Base-by-base conservation (phyloP, 2,888 invertebrate species). In the Cephus rjabovi region DNA sequence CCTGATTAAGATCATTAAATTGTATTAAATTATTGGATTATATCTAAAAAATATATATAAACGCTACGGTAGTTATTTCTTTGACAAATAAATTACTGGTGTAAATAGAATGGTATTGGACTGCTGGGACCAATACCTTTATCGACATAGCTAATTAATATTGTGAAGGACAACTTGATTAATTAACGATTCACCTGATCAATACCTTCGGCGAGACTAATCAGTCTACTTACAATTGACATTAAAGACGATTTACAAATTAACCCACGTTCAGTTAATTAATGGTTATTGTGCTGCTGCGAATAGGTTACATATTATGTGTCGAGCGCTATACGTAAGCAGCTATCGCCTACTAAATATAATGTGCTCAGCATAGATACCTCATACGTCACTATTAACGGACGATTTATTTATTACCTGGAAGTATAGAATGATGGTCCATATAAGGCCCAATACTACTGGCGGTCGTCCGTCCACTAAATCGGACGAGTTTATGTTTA, bases 401-500 rank as follows among this genome's bases (percentile, higher is more conserved):
- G 56, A 56, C 23, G 23, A 56, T 23, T 23, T 56, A 23, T 40
- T 40, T 71, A 88, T 92, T 94, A 98, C 99, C 96, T 99, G 98
- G 96, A 99, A 99, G 93, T 98, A 98, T 81, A 99, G 94, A 92
- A 99, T 99, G 92, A 99, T 98, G 89, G 98, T 99, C 99, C 99
- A 99, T 88, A 99, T 97, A 77, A 99, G 95, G 83, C 99, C 99
- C 86, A 99, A 94, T 79, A 99, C 98, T 89, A 99, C 98, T 81
- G 98, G 96, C 77, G 98, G 98, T 93, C 98, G 95, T 88, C 99
- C 99, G 93, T 99, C 98, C 83, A 98, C 98, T 91, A 99, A 94
- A 93, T 99, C 99, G 73, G 98, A 96, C 33, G 98, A 96, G 93
- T 99, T 98, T 91, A 99, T 99, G 93, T 99, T 99, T 83, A 99